phyloP scores from a whole-genome alignment of 2,888 invertebrate species.

The Plagodis pulveraria region DNA sequence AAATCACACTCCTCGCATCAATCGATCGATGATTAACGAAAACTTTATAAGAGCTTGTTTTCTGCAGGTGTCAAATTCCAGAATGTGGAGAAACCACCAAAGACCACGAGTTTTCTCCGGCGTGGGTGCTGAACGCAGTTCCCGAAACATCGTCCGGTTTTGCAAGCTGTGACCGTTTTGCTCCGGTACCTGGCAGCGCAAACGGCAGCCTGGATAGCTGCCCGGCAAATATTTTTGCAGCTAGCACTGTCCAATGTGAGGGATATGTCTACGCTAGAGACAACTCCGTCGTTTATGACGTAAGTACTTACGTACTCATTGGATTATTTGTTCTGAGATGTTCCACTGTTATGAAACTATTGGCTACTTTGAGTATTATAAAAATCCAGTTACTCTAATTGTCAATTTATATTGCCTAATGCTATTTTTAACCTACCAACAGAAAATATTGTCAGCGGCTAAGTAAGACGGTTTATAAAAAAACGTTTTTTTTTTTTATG shows the following conservation, averaged over 20 bases:
- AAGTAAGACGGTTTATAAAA: too few species aligned
- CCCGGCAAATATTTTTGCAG: slow-evolving; percentile 56
- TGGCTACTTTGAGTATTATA: too few species aligned
- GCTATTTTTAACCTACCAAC: too few species aligned
- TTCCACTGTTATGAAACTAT: too few species aligned
- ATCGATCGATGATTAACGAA: too few species aligned
- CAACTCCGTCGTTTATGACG: slow-evolving; percentile 72
- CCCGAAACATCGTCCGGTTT: slow-evolving; percentile 60
- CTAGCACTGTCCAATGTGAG: slow-evolving; percentile 47
- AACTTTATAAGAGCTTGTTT: not conserved
- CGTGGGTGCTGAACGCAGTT: slow-evolving; percentile 76
- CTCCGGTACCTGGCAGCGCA: slow-evolving; percentile 32
- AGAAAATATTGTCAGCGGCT: too few species aligned
- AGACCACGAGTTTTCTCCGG: slow-evolving; percentile 55
- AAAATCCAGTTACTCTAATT: too few species aligned
- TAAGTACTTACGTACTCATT: too few species aligned
- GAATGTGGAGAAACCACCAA: slow-evolving; percentile 76
- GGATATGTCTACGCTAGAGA: slow-evolving; percentile 62
- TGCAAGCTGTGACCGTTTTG: slow-evolving; percentile 75
- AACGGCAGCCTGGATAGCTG: slow-evolving; percentile 58
- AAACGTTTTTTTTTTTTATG: too few species aligned
- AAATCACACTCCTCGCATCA: too few species aligned
- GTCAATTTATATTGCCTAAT: too few species aligned
- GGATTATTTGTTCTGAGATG: too few species aligned
- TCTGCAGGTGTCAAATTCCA: slow-evolving; percentile 74